Base-by-base conservation (phyloP, 2,113 vertebrate species). In the Ranitomeya variabilis region DNA sequence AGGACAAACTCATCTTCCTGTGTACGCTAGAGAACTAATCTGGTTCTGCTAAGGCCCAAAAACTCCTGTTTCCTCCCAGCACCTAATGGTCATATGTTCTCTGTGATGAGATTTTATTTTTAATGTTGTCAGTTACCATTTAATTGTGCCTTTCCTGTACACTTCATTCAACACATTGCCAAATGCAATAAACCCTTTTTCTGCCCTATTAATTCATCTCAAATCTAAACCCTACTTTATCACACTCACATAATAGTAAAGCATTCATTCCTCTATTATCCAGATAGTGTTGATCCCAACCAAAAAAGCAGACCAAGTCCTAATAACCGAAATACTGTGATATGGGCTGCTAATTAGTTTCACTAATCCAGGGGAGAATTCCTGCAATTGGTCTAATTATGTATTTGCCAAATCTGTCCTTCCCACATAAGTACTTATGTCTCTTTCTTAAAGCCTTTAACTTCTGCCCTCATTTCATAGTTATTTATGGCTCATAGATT, bases 241-340 rank as follows among this genome's bases (percentile, higher is more conserved):
- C 8, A 3, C 14, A 71, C 31, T 71, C 3, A 23, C 26, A 71
- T 3, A 71, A 31, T 71, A 71, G 23, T 71, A 71, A 6, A 31
- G 4, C 13, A 71, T 71, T 71, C 67, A 12, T 37, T 26, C 0
- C 16, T 73, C 26, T 73, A 16, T 73, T 6, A 16, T 73, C 69
- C 69, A 37, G 26, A 73, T 37, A 37, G 16, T 37, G 12, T 12
- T 31, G 69, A 73, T 73, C 31, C 14, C 69, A 37, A 15, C 14
- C 37, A 37, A 73, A 73, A 14, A 16, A 7, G 60, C 11, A 52
- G 37, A n/a, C 7, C 31, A 45, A n/a, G 52, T 66, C 31, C 23
- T 45, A 83, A 83, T 52, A 83, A 23, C 81, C 81, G 52, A 14
- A 83, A 83, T 66, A n/a, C 52, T 16, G 62, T 69, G 81, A 83